Evolutionary conservation across 2,797 vertebrate genomes (phyloP), one percentile per base, ranked within the genome.

Genomic region (Lindbergichthys nudifrons): DNA sequence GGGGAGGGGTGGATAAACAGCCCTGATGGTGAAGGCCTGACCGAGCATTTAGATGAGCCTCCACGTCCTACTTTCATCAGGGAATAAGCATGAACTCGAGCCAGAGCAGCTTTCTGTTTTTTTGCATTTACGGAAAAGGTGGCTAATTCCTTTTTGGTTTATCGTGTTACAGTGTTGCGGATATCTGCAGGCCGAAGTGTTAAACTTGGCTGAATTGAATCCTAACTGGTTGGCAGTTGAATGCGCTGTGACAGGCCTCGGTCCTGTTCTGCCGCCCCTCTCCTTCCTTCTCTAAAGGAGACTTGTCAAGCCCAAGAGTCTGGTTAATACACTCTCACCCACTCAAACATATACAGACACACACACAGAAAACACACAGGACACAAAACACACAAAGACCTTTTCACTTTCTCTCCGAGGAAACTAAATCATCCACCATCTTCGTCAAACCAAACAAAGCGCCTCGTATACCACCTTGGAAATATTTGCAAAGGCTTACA

Each of bases 41-140:
- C 67, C 80, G 4, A 64, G 89, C 86, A 89, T 91, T 84, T 66
- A 89, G 84, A 89, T 85, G 77, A 88, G 69, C 50, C 65, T 70
- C 57, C 54, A 16, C 42, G 54, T 81, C 69, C 77, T 57, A 61
- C 56, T 87, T 86, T 57, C 61, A 79, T 68, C 47, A 60, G 56
- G 54, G 39, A 81, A 75, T 16, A 45, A 84, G 57, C 50, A 68
- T 64, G 65, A 85, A 80, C 48, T 76, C 51, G 62, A 78, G 64
- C 68, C 71, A 50, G 51, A 71, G 39, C 65, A 48, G 52, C 30
- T 71, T 32, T 77, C 54, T 65, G 62, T 72, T 52, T 57, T 26
- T 80, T 75, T 16, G 60, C 18, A 63, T 75, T 70, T 32, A 59
- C 32, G 61, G 67, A 62, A 79, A 77, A 70, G 3, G 19, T 51